Conservation (phyloP, 2,888 invertebrate genomes). For the Papilio protenor region DNA sequence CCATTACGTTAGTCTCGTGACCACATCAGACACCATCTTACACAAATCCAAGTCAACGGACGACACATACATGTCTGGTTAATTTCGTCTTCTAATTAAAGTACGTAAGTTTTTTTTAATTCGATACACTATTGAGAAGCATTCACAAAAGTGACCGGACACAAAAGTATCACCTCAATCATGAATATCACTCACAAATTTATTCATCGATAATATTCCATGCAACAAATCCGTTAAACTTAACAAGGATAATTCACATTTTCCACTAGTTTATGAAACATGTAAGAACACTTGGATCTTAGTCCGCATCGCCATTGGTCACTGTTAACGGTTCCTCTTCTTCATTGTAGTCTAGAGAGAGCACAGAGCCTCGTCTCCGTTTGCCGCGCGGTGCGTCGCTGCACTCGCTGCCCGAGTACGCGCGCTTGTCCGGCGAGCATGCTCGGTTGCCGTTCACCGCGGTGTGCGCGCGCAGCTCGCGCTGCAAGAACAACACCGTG, state of each 20-base stretch:
- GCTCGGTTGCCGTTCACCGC: conserved; percentile 72
- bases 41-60: conserved; percentile 75
- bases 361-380: conserved; percentile 88
- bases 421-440: conserved; percentile 72
- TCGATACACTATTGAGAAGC: conserved; percentile 71
- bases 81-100: conserved; percentile 75
- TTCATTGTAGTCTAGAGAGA: conserved; percentile 90
- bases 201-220: conserved; percentile 59
- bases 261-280: conserved; percentile 67
- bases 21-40: conserved; percentile 75
- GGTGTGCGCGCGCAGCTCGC: conserved; percentile 91
- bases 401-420: conserved; percentile 75
- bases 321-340: conserved; percentile 89
- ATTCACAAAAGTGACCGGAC: conserved; percentile 65
- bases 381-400: conserved; percentile 84
- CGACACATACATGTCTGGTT: conserved; percentile 68
- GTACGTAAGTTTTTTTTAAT: conserved; percentile 65
- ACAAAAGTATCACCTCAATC: conserved; percentile 48
- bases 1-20: conserved; percentile 70
- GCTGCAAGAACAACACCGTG: conserved; percentile 96
- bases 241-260: conserved; percentile 60
- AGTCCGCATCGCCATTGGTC: conserved; percentile 87
- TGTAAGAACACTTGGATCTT: conserved; percentile 68
- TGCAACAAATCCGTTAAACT: conserved; percentile 59
- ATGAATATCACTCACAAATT: conserved; percentile 65